Base-by-base conservation (phyloP, 2,888 invertebrate species). In the Temnothorax rugatulus region DNA sequence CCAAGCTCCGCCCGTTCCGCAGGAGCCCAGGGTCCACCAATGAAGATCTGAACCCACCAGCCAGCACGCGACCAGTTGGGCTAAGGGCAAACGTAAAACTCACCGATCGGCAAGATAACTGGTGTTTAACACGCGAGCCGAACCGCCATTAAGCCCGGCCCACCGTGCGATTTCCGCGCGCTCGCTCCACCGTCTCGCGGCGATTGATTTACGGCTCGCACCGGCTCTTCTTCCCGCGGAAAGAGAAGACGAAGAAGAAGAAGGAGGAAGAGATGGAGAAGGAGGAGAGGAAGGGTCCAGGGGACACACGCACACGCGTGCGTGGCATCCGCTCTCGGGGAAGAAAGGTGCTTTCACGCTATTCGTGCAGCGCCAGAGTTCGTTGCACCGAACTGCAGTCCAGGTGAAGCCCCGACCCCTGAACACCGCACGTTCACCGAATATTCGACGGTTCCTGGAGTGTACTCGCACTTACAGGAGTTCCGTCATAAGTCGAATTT, bases 81-180 rank as follows among this genome's bases (percentile, higher is more conserved):
- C 91, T 91, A 90, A 91, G 91, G 92, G 91, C 91, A 91, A 93
- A 93, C 91, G 92, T 92, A 92, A 92, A 93, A 93, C 91, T 92
- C 91, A 91, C 91, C 91, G 93, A 93, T 93, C 91, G 92, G 91
- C 89, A 89, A 91, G 93, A 93, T 93, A 93, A 93, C 93, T 91
- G 92, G 90, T 92, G 93, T 92, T 93, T 92, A 92, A 92, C 93
- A 93, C 93, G 93, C 93, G 90, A 93, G 90, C 91, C 92, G 86
- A 87, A 90, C 91, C 91, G 91, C 91, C 91, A 92, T 93, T 93
- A 91, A 90, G 91, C 90, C 90, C 91, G 87, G 86, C 89, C 89
- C 90, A 91, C 91, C 91, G 88, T 91, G 91, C 90, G 91, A 93
- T 93, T 92, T 93, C 92, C 90, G 91, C 92, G 91, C 84, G 68